Evolutionary conservation across 1,140 invertebrate species (phyloP), one percentile per base, ranked within the genome.

Genomic region (Zeugodacus cucurbitae): DNA sequence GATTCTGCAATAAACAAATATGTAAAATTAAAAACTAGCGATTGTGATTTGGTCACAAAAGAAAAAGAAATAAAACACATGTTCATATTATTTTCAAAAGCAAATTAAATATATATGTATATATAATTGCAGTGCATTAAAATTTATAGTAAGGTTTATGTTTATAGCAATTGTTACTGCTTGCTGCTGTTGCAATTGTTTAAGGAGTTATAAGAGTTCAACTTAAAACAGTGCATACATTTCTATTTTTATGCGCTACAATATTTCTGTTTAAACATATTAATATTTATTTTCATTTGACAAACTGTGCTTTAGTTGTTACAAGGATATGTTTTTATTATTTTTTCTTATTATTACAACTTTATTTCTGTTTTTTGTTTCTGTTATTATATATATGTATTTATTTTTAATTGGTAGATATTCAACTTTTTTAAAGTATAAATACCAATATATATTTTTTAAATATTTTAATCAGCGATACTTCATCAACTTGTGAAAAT

Each of bases 81-180:
- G 10, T n/a, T 82, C 29, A 37, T 82, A 82, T 82, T 82, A 48
- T 82, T 82, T 82, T 82, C 41, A 48, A 37, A 82, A 82, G 74
- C 74, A 54, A 82, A 82, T 82, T 20, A 82, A 82, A 82, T 82
- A 82, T 82, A 62, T 62, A 82, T 82, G 44, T 82, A 82, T 82
- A 62, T 62, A 82, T 48, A 82, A 48, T 82, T 82, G 74, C 74
- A 82, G 44, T 82, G 74, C n/a, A 82, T 82, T 82, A 82, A 82
- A 48, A 54, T 82, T 48, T 54, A 82, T 48, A 82, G 41, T 82
- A 82, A 82, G 26, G 26, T 82, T 82, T 82, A 82, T n/a, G 74
- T 54, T 82, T 82, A 82, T 82, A 82, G 37, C n/a, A 48, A 82
- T 82, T 44, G 41, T 82, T 82, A 82, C 48, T 48, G 26, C 10